phyloP scores from a whole-genome alignment of 2,113 vertebrate species.

The Scophthalmus maximus region DNA sequence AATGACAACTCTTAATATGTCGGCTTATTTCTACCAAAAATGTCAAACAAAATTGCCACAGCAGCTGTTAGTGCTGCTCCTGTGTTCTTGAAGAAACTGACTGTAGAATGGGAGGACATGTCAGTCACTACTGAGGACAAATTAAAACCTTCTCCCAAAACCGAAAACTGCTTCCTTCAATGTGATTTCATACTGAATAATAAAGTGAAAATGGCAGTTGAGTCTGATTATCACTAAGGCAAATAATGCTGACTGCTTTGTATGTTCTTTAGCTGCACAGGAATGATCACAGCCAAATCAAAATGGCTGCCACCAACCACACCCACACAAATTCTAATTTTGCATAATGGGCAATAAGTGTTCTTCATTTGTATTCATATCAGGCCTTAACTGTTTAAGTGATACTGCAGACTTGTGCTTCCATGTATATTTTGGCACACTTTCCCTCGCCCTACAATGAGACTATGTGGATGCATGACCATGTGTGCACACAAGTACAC shows the following conservation, averaged over 20 bases:
- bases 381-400: constrained; percentile 49
- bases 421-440: constrained; percentile 41
- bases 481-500: constrained; percentile 15
- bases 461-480: constrained; percentile 34
- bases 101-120: neutral
- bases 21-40: neutral
- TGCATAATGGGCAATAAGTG: constrained; percentile 56
- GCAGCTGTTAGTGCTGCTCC: no score
- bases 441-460: constrained; percentile 49
- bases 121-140: neutral
- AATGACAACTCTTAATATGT: constrained; percentile 11
- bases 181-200: constrained; percentile 2
- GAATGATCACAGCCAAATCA: constrained; percentile 45
- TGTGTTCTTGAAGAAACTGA: neutral
- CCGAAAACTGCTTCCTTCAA: neutral
- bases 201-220: constrained; percentile 2
- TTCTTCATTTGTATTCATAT: constrained; percentile 66
- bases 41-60: neutral
- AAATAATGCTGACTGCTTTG: constrained; percentile 40
- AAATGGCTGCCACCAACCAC: constrained; percentile 56
- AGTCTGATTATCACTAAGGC: constrained; percentile 21
- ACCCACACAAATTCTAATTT: constrained; percentile 60
- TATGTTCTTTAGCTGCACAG: constrained; percentile 30
- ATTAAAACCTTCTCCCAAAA: neutral
- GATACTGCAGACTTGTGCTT: constrained; percentile 32